Conservation (phyloP, 2,113 vertebrate genomes). For the Stercorarius parasiticus region DNA sequence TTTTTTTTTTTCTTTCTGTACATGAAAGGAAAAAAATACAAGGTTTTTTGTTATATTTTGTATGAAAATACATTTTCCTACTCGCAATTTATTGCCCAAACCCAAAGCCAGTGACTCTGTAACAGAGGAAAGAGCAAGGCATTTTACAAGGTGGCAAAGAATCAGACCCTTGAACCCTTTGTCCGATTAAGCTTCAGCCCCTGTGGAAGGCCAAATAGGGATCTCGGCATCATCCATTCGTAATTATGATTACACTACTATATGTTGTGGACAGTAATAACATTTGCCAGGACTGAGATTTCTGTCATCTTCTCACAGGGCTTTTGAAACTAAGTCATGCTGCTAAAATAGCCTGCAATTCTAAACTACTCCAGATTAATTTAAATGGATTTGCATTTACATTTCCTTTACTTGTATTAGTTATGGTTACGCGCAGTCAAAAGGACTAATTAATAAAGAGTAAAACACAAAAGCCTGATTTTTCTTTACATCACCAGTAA, state of each 20-base stretch:
- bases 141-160: background rate
- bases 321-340: constrained; percentile 30
- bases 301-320: constrained; percentile 26
- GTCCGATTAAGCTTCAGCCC: background rate
- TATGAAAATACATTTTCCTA: background rate
- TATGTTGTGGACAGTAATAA: background rate
- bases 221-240: background rate
- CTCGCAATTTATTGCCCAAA: background rate
- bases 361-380: constrained; percentile 49
- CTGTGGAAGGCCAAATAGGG: background rate
- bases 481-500: constrained; percentile 18
- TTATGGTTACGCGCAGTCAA: constrained; percentile 8
- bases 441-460: constrained; percentile 45
- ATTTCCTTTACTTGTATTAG: constrained; percentile 36
- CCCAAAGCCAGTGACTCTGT: background rate
- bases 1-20: background rate
- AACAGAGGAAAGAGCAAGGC: background rate
- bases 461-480: background rate
- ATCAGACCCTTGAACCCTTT: background rate
- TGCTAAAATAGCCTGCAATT: constrained; percentile 38
- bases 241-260: background rate
- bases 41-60: background rate
- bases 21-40: background rate
- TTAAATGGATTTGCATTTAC: constrained; percentile 47
- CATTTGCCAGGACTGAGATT: constrained; percentile 16